Evolutionary conservation across 2,797 vertebrate species (phyloP).

Genomic region (Heterohyrax brucei): DNA sequence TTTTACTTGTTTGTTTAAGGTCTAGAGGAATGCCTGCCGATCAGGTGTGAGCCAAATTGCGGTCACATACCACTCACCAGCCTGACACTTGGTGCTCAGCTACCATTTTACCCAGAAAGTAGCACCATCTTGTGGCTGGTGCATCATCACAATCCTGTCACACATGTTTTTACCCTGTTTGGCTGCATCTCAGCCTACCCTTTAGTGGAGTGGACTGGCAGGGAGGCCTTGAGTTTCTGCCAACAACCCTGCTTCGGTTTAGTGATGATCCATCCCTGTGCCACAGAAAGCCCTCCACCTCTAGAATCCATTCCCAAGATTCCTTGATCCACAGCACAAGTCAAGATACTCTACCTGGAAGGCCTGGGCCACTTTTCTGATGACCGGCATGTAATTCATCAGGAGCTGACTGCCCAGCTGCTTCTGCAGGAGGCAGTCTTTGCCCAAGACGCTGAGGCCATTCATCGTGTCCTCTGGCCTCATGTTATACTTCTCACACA

Average conservation of each 20-base stretch:
- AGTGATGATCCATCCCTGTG: neutral
- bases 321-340: neutral
- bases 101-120: neutral
- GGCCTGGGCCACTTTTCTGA: constrained; percentile 81
- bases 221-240: neutral
- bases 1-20: neutral
- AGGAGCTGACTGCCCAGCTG: constrained; percentile 91
- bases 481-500: constrained; percentile 90
- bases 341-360: constrained; percentile 79
- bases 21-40: neutral
- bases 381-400: constrained; percentile 90
- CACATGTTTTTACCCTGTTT: neutral
- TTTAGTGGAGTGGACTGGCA: neutral
- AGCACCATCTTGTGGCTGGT: neutral
- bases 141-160: neutral
- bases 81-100: neutral
- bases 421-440: constrained; percentile 88
- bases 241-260: neutral
- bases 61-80: neutral
- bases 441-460: constrained; percentile 79
- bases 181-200: neutral
- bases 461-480: constrained; percentile 89
- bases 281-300: neutral
- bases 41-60: neutral
- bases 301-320: neutral